Conservation (phyloP, 92 coral and sea anemone genomes). For the Palythoa grandis region DNA sequence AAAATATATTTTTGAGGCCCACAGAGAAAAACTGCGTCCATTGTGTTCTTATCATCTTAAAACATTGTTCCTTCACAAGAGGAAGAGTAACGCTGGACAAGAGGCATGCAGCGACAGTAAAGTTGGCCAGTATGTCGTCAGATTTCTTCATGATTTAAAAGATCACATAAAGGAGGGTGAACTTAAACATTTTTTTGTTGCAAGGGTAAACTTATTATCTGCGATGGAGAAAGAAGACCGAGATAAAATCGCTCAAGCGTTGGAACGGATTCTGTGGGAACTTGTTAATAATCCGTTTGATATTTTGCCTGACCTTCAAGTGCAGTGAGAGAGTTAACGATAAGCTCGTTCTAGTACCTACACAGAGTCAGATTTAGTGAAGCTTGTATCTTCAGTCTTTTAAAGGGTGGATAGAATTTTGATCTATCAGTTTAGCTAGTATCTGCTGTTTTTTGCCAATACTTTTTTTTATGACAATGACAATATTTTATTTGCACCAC, state of each 20-base stretch:
- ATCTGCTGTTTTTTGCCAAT: too few species aligned
- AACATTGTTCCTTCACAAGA: slow-evolving; percentile 50
- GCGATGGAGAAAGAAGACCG: not conserved
- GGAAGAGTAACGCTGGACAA: not conserved
- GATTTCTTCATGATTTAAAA: slow-evolving; percentile 42
- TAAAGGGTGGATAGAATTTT: too few species aligned
- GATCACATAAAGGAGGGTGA: not conserved
- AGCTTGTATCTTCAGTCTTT: too few species aligned
- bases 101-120: not conserved
- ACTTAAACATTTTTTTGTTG: slow-evolving; percentile 48
- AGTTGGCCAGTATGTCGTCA: slow-evolving; percentile 42
- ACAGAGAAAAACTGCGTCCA: slow-evolving; percentile 35
- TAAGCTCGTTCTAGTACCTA: not conserved
- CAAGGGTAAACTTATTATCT: slow-evolving; percentile 18
- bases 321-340: not conserved
- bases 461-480: too few species aligned
- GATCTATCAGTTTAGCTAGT: too few species aligned
- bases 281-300: slow-evolving; percentile 21
- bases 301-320: slow-evolving; percentile 11
- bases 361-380: too few species aligned
- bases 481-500: too few species aligned
- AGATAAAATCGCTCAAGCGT: not conserved
- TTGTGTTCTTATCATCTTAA: slow-evolving; percentile 55
- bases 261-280: not conserved
- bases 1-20: slow-evolving; percentile 49